Base-by-base conservation (phyloP, 2,113 vertebrate genomes). In the Nettapus auritus region DNA sequence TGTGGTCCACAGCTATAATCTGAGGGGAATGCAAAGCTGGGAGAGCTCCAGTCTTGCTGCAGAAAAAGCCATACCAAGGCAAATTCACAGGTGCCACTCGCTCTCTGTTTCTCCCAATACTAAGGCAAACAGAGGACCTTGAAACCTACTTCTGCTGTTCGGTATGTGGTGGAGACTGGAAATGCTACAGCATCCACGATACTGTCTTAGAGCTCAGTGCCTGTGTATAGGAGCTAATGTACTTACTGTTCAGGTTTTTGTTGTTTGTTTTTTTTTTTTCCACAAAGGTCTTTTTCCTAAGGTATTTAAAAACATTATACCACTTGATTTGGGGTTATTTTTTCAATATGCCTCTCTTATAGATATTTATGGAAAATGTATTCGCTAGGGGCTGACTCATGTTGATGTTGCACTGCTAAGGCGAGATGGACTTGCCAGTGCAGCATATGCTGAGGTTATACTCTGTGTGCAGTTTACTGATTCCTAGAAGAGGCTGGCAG, bases 401-500 rank as follows among this genome's bases (percentile, higher is more conserved):
- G 73, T 0, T 3, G 8, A 15, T 67, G n/a, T 52, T 67, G 48
- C 25, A 33, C n/a, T 40, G 31, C 46, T 59, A 59, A 80, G 11
- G 56, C 46, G 73, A 48, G 13, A 11, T 15, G 18, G 50, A 50
- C 36, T 36, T 77, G 36, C 44, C 59, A 80, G 44, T 0, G 0
- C 23, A 80, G 50, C 40, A 7, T 40, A 33, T 1, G 4, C 40
- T 67, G 55, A 26, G 18, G 28, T 80, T 82, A 17, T 10, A 22
- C 21, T 91, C 84, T 74, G 17, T 46, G 40, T 53, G 44, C 71
- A 82, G 82, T 40, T 75, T 48, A 1, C 3, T 3, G 46, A 53
- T 26, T 84, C 74, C 44, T 50, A 82, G 75, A 88, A 82, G 82
- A 66, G 21, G 86, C 79, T 96, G 82, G 63, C 95, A 95, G 46